Conservation (phyloP, 2,113 vertebrate genomes). For the Crotalus tigris region DNA sequence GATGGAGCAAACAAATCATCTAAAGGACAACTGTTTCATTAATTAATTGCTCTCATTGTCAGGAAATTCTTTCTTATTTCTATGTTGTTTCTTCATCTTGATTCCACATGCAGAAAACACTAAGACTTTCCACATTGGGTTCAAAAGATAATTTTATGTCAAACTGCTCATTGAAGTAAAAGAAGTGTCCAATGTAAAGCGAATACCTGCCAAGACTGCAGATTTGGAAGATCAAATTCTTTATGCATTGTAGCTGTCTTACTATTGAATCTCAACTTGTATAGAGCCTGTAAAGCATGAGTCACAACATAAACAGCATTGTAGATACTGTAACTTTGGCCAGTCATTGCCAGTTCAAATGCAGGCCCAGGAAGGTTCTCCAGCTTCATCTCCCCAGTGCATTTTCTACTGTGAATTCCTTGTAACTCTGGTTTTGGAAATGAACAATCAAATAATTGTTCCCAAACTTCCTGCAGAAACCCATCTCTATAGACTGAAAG, state of each 20-base stretch:
- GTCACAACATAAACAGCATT: neutral
- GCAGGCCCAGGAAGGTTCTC: neutral
- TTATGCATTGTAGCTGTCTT: rapidly evolving
- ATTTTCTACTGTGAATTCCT: rapidly evolving
- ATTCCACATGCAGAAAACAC: neutral
- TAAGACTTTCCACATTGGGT: too few relatives aligned
- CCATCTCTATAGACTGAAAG: neutral
- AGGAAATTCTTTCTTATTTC: too few relatives aligned
- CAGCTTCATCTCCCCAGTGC: neutral
- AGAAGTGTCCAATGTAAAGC: too few relatives aligned
- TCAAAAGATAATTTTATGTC: rapidly evolving
- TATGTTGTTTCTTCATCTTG: neutral
- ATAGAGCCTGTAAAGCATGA: neutral
- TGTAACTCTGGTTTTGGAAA: neutral
- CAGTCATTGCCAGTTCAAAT: neutral
- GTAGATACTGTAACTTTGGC: neutral
- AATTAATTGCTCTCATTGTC: too few relatives aligned
- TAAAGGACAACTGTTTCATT: too few relatives aligned
- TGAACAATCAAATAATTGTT: neutral
- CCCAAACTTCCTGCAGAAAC: neutral
- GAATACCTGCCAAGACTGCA: neutral
- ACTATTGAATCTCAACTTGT: rapidly evolving
- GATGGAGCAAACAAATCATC: too few relatives aligned
- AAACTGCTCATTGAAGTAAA: neutral
- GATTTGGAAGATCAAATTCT: rapidly evolving